A percentile compares a stretch with the other conserved stretches of the same genome.
These are phyloP conservation scores for Campaea margaritaria DNA, from an alignment of 2,888 invertebrate genomes.

Conservation along the genomic window DNA sequence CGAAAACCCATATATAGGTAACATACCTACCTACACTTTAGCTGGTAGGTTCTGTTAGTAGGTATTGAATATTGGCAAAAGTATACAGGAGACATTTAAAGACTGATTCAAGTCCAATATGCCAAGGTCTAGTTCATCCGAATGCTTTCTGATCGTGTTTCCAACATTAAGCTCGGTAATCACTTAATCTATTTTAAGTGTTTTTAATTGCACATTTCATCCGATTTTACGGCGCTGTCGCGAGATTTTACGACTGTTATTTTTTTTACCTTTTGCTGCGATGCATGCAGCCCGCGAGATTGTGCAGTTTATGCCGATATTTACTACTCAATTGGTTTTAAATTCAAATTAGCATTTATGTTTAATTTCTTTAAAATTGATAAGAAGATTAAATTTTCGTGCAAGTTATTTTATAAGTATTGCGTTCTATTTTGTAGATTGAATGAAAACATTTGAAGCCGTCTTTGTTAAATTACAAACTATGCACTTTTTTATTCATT, in stretches of 20 bases:
- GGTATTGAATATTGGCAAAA: too few species aligned
- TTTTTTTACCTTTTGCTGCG: conserved; percentile 47
- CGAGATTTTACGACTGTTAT: conserved; percentile 54
- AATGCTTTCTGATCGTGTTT: conserved; percentile 47
- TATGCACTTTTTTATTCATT: too few species aligned
- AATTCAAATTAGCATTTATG: conserved; percentile 50
- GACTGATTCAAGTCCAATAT: conserved; percentile 41
- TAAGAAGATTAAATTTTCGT: not conserved
- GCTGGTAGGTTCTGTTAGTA: too few species aligned
- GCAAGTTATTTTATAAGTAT: too few species aligned
- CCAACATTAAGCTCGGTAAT: conserved; percentile 58
- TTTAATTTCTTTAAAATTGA: conserved; percentile 25
- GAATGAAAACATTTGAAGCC: too few species aligned
- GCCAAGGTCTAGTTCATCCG: conserved; percentile 52
- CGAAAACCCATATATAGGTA: too few species aligned
- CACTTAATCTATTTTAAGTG: conserved; percentile 74
- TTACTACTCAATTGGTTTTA: conserved; percentile 52
- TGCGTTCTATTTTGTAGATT: too few species aligned
- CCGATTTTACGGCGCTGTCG: conserved; percentile 59
- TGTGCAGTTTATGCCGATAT: conserved; percentile 44
- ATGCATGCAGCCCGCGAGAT: conserved; percentile 6
- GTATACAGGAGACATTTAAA: not conserved
- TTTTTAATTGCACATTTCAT: conserved; percentile 68
- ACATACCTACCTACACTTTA: too few species aligned
- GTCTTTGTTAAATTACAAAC: too few species aligned